phyloP scores from a whole-genome alignment of 2,797 vertebrate species.

The Sciaenops ocellatus region DNA sequence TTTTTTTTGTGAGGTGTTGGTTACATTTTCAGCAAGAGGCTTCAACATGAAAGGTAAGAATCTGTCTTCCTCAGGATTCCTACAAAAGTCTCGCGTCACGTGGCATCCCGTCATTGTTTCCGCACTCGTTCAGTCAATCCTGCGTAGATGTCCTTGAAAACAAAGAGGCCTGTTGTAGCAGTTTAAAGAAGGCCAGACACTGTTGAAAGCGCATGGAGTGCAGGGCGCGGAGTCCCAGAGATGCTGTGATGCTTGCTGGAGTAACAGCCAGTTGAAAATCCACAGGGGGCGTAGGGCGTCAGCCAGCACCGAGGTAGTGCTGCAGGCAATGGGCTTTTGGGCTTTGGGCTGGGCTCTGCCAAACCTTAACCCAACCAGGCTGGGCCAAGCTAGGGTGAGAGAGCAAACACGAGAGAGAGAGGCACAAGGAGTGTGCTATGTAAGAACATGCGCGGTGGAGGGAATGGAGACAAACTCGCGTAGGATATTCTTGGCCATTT shows the following conservation, averaged over 20 bases:
- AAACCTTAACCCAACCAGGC: slow-evolving; percentile 58
- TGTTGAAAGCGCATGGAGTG: slow-evolving; percentile 78
- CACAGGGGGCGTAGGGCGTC: slow-evolving; percentile 62
- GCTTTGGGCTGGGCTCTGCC: slow-evolving; percentile 56
- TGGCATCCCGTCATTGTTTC: slow-evolving; percentile 23
- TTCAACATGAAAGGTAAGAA: slow-evolving; percentile 67
- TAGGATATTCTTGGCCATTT: slow-evolving; percentile 99
- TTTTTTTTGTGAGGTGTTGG: slow-evolving; percentile 78
- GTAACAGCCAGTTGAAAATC: slow-evolving; percentile 68
- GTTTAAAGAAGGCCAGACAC: slow-evolving; percentile 67
- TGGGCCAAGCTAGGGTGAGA: slow-evolving; percentile 69
- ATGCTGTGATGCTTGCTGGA: slow-evolving; percentile 63
- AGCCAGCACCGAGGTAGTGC: slow-evolving; percentile 65
- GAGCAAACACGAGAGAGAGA: slow-evolving; percentile 46
- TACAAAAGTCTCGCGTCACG: slow-evolving; percentile 32
- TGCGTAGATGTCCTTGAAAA: slow-evolving; percentile 42
- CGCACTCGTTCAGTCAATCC: slow-evolving; percentile 28
- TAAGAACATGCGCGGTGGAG: slow-evolving; percentile 92
- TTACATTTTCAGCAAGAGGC: slow-evolving; percentile 80
- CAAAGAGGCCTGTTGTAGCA: slow-evolving; percentile 51
- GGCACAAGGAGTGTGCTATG: slow-evolving; percentile 86
- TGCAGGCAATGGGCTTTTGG: slow-evolving; percentile 64
- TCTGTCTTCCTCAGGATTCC: slow-evolving; percentile 56
- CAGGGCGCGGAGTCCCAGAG: slow-evolving; percentile 68
- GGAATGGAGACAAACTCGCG: slow-evolving; percentile 97